phyloP scores from a whole-genome alignment of 1,140 invertebrate species.

The Eueides isabella region DNA sequence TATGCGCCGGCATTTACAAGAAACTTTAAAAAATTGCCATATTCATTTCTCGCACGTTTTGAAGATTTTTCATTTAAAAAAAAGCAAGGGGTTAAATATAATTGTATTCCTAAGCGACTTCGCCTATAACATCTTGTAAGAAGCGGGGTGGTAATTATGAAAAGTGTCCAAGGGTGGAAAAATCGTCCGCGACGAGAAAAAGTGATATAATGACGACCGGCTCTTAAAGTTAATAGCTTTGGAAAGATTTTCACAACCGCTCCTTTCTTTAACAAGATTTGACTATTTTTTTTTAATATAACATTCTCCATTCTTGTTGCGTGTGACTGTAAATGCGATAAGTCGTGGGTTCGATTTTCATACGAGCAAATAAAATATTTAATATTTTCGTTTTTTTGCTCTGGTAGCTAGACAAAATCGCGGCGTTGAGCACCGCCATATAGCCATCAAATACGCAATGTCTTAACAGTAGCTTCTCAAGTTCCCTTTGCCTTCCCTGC shows the following conservation, averaged over 20 bases:
- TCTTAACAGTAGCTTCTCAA: no score
- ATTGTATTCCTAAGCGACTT: constrained; percentile 17
- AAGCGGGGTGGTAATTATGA: constrained; percentile 64
- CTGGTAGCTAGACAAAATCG: no score
- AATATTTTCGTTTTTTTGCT: no score
- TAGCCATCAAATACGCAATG: no score
- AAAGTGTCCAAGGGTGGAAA: constrained; percentile 67
- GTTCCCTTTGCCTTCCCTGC: no score
- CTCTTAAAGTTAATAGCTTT: constrained; percentile 76
- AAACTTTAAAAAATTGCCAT: no score
- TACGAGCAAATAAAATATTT: no score
- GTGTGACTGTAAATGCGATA: no score
- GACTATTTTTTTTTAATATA: constrained; percentile 18
- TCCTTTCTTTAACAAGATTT: constrained; percentile 11
- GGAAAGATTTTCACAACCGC: constrained; percentile 44
- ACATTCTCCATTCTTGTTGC: background rate
- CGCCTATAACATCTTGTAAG: constrained; percentile 64
- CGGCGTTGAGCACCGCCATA: no score
- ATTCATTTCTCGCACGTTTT: background rate
- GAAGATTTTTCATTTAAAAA: background rate
- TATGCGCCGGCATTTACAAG: no score
- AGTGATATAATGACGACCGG: constrained; percentile 61
- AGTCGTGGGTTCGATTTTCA: no score
- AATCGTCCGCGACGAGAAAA: constrained; percentile 63
- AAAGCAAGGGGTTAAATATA: constrained; percentile 4